Evolutionary conservation across 2,797 vertebrate species (phyloP).

Genomic region (Enteromius argenteus): DNA sequence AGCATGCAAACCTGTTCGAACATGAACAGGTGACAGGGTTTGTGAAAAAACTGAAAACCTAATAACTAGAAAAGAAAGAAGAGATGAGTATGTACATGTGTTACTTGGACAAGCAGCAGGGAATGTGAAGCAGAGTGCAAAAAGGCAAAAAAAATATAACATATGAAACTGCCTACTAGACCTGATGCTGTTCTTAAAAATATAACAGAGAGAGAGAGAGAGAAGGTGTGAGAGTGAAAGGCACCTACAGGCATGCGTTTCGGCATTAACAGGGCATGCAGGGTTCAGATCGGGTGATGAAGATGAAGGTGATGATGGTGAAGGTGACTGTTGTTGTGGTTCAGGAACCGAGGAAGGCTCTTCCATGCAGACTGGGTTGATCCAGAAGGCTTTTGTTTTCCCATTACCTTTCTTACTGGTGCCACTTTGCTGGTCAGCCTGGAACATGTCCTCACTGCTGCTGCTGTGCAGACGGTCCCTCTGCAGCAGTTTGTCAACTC

Average conservation of each 20-base stretch:
- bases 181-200: neutral
- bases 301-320: constrained; percentile 73
- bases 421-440: constrained; percentile 76
- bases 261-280: constrained; percentile 82
- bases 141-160: neutral
- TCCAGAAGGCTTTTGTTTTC: constrained; percentile 90
- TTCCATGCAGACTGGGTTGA: constrained; percentile 85
- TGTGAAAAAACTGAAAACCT: neutral
- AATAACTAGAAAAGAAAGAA: neutral
- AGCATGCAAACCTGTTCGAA: constrained; percentile 46
- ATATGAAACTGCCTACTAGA: neutral
- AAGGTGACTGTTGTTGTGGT: constrained; percentile 61
- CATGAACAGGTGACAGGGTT: constrained; percentile 33
- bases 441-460: constrained; percentile 82
- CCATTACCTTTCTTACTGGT: constrained; percentile 91
- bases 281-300: constrained; percentile 76
- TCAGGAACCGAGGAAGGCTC: constrained; percentile 67
- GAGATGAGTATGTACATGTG: neutral
- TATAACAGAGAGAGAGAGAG: neutral
- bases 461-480: constrained; percentile 87
- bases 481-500: constrained; percentile 95
- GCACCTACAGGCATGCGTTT: constrained; percentile 76
- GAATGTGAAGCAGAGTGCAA: neutral
- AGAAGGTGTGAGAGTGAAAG: constrained; percentile 12
- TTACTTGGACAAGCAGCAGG: constrained; percentile 7